Evolutionary conservation across 2,113 vertebrate species (phyloP), one percentile per base, ranked within the genome.

Genomic region (Platysternon megacephalum): DNA sequence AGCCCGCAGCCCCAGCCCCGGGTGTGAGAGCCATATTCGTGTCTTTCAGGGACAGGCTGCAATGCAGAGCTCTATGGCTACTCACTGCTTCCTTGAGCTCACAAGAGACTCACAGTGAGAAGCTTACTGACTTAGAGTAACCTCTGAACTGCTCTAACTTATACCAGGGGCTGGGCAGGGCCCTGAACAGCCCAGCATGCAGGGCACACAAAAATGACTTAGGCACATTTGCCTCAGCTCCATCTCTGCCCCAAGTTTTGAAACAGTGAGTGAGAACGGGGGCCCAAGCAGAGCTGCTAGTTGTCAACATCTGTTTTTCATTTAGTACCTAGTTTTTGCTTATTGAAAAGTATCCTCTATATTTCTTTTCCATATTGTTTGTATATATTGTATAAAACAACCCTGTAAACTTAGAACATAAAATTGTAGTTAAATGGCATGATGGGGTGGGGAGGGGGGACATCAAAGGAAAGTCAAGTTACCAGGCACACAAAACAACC

Each of bases 241-340:
- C 82, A 84, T 19, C 21, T 19, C 87, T 74, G 46, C 88, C 32
- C 26, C 24, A 78, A 48, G 44, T 0, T 0, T 39, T 83, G n/a
- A 29, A 92, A 48, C 28, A 11, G 86, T 84, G 46, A 32, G 28
- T 16, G 49, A 58, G 19, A 79, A 84, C 82, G 13, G 19, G 85
- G 65, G 49, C 52, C 86, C 84, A 7, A 85, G 8, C 42, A 79
- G 49, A 83, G 76, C 51, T 21, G 51, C 72, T 84, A 94, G 86
- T 90, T 94, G 86, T 90, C 35, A 93, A 49, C 49, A 87, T 91
- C 86, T 96, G 88, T 90, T 96, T 90, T 87, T 84, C 16, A 88
- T 90, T 42, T 58, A 90, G 82, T 4, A 11, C 32, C 74, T 51
- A 32, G 55, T 91, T 91, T 24, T n/a, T 92, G 14, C 39, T 86